Base-by-base conservation (phyloP, 2,113 vertebrate genomes). In the Nibea albiflora region DNA sequence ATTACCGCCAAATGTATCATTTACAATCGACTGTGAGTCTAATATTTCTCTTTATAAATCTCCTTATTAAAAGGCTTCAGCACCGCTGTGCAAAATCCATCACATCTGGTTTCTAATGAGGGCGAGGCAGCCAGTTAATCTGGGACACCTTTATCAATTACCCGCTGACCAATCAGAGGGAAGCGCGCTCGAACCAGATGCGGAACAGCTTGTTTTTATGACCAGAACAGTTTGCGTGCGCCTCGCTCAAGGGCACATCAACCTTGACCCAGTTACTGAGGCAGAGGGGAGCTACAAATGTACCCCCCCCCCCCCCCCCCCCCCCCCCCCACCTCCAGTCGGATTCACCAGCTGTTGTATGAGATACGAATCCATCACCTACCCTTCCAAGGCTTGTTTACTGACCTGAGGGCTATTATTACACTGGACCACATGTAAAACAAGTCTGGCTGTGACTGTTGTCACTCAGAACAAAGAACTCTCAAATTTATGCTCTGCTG, bases 221-320 rank as follows among this genome's bases (percentile, higher is more conserved):
- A 80, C 75, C 78, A 28, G 26, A 85, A 28, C 86, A 68, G 73
- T 81, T 86, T 80, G 67, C 11, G 28, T 3, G 63, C 12, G 10
- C 2, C 73, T n/a, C 64, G 16, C 80, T 87, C 66, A 91, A 93
- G 89, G 88, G 72, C 85, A 67, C 24, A 61, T 81, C 80, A 65
- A 86, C 90, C 90, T 90, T 92, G 93, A 94, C 90, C 93, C 76
- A 92, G 79, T 90, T 94, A 77, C 54, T 44, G 58, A 61, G 49
- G 57, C 28, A 78, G 58, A 63, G 76, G 68, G 60, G 83, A 80
- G 83, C 22, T 60, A 31, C 84, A 56, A 47, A 73, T 60, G 64
- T 3, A 5, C 50, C 78, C 64, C 50, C 20, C 58, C 20, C 16
- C 0, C 8, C 64, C 57, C 44, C 16, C 0, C 7, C 64, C 57